Evolutionary conservation across 2,888 invertebrate species (phyloP).

Genomic region (Calameuta idolon): DNA sequence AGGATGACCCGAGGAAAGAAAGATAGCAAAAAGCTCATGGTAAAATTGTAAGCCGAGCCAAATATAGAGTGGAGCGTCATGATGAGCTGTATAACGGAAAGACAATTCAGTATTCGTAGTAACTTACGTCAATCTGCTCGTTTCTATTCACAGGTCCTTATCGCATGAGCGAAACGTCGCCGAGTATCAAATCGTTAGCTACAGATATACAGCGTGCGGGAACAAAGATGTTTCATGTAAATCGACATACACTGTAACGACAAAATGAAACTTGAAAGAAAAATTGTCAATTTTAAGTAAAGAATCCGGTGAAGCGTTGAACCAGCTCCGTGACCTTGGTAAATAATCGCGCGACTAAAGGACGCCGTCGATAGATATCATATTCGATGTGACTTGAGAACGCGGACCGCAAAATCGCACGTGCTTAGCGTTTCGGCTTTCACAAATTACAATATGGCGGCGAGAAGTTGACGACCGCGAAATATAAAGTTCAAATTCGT

Average conservation of each 20-base stretch:
- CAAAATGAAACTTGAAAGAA: background rate
- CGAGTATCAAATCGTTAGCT: no score
- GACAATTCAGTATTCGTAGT: no score
- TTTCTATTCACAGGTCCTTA: no score
- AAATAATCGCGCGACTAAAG: background rate
- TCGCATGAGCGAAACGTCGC: no score
- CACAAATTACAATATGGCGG: background rate
- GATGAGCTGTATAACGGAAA: no score
- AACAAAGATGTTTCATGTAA: no score
- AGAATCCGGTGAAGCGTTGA: background rate
- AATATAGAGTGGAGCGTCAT: background rate
- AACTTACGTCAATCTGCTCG: no score
- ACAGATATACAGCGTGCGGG: no score
- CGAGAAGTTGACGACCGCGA: background rate
- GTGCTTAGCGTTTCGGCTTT: background rate
- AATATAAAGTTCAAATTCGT: background rate
- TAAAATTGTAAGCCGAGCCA: background rate
- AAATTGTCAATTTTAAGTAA: background rate
- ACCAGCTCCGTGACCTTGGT: background rate
- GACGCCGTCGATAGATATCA: background rate
- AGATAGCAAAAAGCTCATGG: background rate
- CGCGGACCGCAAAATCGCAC: background rate
- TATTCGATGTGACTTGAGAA: background rate
- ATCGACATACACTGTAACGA: no score
- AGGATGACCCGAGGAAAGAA: background rate